These are phyloP conservation scores for Mimachlamys varia DNA, from an alignment of 2,888 invertebrate species.

Conservation along the genomic window DNA sequence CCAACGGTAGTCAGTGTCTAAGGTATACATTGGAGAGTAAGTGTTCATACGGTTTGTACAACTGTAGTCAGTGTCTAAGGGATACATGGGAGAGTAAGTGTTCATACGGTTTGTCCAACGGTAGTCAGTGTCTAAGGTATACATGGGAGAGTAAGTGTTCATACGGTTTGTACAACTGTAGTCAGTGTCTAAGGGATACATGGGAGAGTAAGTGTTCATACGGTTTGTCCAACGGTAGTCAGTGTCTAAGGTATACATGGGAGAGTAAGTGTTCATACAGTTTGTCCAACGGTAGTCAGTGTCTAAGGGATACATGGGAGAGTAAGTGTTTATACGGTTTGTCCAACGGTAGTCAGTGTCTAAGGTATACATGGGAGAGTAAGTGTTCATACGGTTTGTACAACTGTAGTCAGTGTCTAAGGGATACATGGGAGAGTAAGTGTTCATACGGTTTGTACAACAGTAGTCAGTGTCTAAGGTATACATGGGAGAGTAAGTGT, in stretches of 20 bases:
- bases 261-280: background rate
- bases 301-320: conserved; percentile 91
- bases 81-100: conserved; percentile 85
- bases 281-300: no score
- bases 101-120: no score
- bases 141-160: background rate
- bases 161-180: no score
- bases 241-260: background rate
- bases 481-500: background rate
- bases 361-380: no score
- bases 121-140: background rate
- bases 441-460: no score
- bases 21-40: background rate
- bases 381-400: no score
- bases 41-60: no score
- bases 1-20: background rate
- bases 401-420: conserved; percentile 98
- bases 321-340: conserved; percentile 83
- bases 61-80: conserved; percentile 98
- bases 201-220: conserved; percentile 84
- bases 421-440: conserved; percentile 87
- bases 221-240: background rate
- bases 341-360: background rate
- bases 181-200: conserved; percentile 95
- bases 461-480: background rate